Evolutionary conservation across 2,113 vertebrate species (phyloP), one percentile per base, ranked within the genome.

Genomic region (Leucopsar rothschildi): DNA sequence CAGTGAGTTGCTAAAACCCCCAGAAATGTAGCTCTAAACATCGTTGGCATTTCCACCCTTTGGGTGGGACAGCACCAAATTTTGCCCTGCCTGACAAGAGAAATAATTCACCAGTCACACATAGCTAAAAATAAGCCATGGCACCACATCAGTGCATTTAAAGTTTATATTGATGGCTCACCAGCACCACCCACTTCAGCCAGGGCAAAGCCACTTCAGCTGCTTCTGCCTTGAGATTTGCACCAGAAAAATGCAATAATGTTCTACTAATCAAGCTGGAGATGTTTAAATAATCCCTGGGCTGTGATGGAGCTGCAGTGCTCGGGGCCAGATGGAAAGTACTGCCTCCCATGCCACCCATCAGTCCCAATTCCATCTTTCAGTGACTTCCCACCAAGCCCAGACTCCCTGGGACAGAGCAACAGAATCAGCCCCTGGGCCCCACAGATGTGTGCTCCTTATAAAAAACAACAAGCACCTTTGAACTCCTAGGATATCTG

Each of bases 371-470:
- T 55, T 57, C 35, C 8, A 3, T 6, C 25, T 20, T 2, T 11
- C 50, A 47, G 31, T 1, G 25, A 35, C 42, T 64, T 56, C 63
- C 52, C 57, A 71, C 49, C 17, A 33, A 55, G 65, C 2, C 82
- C 80, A 77, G 9, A n/a, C 37, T 33, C 19, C n/a, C 50, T 53
- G 71, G 50, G 76, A 77, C 39, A 87, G 79, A 5, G 4, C 33
- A 69, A 60, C 15, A 92, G 53, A 90, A 68, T 29, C 77, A 40
- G 7, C 11, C 40, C 23, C 31, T 83, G 49, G 47, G 31, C 28
- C 19, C 63, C 33, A 25, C 33, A 76, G 39, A 44, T 5, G 0
- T 0, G 2, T 35, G 18, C 1, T 35, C 40, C 53, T 45, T 20
- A 31, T 2, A 12, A 55, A 75, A 75, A 22, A 33, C 31, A 80